A percentile compares a stretch with the other conserved stretches of the same genome.
phyloP scores from a whole-genome alignment of 1,140 invertebrate species.

The Drosophila equinoxialis region DNA sequence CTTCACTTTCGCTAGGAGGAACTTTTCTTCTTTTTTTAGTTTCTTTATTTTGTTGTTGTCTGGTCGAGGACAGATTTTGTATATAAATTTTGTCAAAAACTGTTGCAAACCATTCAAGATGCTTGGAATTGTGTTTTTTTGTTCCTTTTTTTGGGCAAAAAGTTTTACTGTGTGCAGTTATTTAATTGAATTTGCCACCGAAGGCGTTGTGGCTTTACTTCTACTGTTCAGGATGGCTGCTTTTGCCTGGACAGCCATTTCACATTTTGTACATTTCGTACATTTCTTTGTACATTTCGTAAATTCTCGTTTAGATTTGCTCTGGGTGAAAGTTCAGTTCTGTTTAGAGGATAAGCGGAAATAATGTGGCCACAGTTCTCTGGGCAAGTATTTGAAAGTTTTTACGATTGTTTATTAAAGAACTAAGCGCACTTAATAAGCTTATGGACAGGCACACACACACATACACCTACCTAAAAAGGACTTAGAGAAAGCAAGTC shows the following conservation, averaged over 20 bases:
- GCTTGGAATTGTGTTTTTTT: slow-evolving; percentile 52
- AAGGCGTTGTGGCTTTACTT: slow-evolving; percentile 45
- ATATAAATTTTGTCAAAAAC: slow-evolving; percentile 76
- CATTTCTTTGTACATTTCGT: slow-evolving; percentile 43
- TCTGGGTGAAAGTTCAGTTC: slow-evolving; percentile 11
- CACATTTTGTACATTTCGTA: slow-evolving; percentile 29
- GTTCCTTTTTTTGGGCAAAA: slow-evolving; percentile 8
- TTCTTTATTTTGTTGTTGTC: slow-evolving; percentile 34
- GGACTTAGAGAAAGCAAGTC: neutral
- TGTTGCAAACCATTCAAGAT: slow-evolving; percentile 76
- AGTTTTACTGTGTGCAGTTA: slow-evolving; percentile 67
- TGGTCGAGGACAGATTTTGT: slow-evolving; percentile 50
- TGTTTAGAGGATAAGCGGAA: slow-evolving; percentile 29
- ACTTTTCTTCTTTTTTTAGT: neutral
- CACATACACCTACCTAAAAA: slow-evolving; percentile 2
- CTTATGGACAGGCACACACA: slow-evolving; percentile 45
- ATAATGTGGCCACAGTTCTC: slow-evolving; percentile 61
- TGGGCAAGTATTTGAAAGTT: slow-evolving; percentile 56
- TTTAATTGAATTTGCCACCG: slow-evolving; percentile 78
- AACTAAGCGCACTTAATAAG: slow-evolving; percentile 75
- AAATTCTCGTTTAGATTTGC: slow-evolving; percentile 56
- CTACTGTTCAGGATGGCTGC: neutral
- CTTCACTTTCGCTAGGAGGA: slow-evolving; percentile 6
- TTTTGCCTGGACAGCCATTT: slow-evolving; percentile 31
- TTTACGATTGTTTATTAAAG: slow-evolving; percentile 78